phyloP scores from a whole-genome alignment of 2,888 invertebrate species.

The Heteromurus nitidus region DNA sequence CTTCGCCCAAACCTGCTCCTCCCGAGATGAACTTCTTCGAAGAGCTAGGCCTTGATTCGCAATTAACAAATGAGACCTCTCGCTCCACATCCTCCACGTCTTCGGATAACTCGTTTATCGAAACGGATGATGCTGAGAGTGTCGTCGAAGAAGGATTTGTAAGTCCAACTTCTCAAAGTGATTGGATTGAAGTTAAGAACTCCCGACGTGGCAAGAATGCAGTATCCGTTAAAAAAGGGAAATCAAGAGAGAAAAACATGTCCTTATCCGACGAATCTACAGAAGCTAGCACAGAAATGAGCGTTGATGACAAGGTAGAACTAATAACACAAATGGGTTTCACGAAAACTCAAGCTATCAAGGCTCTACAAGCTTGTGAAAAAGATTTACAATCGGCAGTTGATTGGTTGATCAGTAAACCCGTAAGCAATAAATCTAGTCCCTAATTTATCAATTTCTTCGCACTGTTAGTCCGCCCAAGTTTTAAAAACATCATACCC shows the following conservation, averaged over 20 bases:
- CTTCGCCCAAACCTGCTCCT: neutral
- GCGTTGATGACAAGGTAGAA: constrained; percentile 70
- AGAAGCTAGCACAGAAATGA: constrained; percentile 25
- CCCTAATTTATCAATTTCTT: constrained; percentile 18
- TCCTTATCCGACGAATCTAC: neutral
- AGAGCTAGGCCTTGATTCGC: constrained; percentile 37
- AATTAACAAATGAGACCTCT: constrained; percentile 16
- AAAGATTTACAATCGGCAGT: constrained; percentile 70
- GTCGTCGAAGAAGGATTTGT: constrained; percentile 30
- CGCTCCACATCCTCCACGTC: constrained; percentile 50
- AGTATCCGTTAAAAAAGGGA: constrained; percentile 8
- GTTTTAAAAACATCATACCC: too few relatives aligned
- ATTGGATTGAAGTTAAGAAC: constrained; percentile 68
- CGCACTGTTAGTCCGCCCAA: too few relatives aligned
- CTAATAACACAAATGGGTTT: constrained; percentile 71
- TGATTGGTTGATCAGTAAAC: constrained; percentile 68
- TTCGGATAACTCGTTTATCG: constrained; percentile 36
- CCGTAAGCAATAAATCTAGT: constrained; percentile 26
- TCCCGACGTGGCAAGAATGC: constrained; percentile 47
- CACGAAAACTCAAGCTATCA: constrained; percentile 65
- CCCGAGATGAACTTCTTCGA: constrained; percentile 54
- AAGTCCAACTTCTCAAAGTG: constrained; percentile 25
- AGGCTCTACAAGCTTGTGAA: constrained; percentile 68
- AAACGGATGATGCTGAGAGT: constrained; percentile 32
- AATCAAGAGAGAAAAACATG: neutral